These are phyloP conservation scores for Diarsia dahlii DNA, from an alignment of 2,888 invertebrate species.

Conservation along the genomic window DNA sequence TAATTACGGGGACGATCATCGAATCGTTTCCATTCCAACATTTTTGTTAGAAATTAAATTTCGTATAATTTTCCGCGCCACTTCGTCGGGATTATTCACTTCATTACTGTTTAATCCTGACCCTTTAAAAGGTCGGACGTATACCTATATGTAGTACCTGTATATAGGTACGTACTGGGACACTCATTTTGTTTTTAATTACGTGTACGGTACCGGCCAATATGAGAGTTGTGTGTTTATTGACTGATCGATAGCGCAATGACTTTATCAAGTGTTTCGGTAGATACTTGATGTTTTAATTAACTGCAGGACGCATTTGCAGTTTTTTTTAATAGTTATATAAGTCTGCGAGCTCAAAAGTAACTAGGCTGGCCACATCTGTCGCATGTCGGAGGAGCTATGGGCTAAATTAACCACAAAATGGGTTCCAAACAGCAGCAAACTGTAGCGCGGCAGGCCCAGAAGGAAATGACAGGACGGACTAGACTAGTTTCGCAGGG, in stretches of 20 bases:
- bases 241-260: slow-evolving; percentile 32
- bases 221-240: slow-evolving; percentile 29
- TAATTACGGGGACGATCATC: slow-evolving; percentile 62
- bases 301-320: slow-evolving; percentile 10
- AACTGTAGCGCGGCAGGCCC: too few relatives aligned
- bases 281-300: slow-evolving; percentile 37
- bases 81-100: slow-evolving; percentile 73
- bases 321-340: too few relatives aligned
- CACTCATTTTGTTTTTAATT: slow-evolving; percentile 66
- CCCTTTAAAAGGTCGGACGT: slow-evolving; percentile 72
- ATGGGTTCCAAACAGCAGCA: too few relatives aligned
- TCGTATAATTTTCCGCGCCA: slow-evolving; percentile 72
- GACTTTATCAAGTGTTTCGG: slow-evolving; percentile 21
- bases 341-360: too few relatives aligned
- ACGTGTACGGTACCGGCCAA: slow-evolving; percentile 27
- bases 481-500: too few relatives aligned
- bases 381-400: too few relatives aligned
- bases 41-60: slow-evolving; percentile 69
- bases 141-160: slow-evolving; percentile 10
- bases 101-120: slow-evolving; percentile 75
- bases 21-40: slow-evolving; percentile 59
- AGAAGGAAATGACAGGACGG: too few relatives aligned
- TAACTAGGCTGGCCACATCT: too few relatives aligned
- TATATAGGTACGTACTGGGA: slow-evolving; percentile 19
- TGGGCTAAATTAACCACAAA: too few relatives aligned